Conservation (phyloP, 2,888 invertebrate genomes). For the Eutolmus rufibarbis region DNA sequence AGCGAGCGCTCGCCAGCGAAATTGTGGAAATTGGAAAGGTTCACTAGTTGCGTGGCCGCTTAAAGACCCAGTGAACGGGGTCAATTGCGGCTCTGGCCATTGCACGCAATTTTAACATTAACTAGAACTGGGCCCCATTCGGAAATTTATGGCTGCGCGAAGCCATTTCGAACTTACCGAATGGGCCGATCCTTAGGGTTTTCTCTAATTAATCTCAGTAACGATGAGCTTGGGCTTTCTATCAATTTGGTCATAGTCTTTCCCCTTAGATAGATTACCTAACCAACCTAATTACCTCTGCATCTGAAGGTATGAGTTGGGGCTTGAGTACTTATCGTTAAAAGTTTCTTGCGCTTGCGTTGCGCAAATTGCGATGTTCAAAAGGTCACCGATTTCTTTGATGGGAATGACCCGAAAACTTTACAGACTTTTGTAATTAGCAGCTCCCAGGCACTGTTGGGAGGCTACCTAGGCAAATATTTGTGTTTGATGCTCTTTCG, state of each 20-base stretch:
- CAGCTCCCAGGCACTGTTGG: background rate
- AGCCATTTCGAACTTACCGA: background rate
- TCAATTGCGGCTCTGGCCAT: background rate
- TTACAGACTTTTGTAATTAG: background rate
- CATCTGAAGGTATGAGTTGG: background rate
- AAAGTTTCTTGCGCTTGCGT: background rate
- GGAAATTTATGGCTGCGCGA: background rate
- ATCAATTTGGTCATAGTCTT: background rate
- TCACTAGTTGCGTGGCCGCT: background rate
- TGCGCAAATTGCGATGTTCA: background rate
- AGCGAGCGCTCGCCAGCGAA: background rate
- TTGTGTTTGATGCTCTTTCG: background rate
- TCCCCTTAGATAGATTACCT: background rate
- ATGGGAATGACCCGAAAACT: background rate
- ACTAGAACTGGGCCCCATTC: background rate
- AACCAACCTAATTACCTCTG: background rate
- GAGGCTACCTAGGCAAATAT: background rate
- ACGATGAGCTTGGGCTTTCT: background rate
- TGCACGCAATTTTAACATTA: slow-evolving; percentile 14
- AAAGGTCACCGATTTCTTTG: background rate
- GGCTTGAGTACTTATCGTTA: background rate
- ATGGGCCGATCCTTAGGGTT: background rate
- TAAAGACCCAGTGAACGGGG: background rate
- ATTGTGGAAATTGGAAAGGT: background rate
- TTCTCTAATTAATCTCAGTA: background rate